Conservation (phyloP, 2,888 invertebrate genomes). For the Petrophora chlorosata region DNA sequence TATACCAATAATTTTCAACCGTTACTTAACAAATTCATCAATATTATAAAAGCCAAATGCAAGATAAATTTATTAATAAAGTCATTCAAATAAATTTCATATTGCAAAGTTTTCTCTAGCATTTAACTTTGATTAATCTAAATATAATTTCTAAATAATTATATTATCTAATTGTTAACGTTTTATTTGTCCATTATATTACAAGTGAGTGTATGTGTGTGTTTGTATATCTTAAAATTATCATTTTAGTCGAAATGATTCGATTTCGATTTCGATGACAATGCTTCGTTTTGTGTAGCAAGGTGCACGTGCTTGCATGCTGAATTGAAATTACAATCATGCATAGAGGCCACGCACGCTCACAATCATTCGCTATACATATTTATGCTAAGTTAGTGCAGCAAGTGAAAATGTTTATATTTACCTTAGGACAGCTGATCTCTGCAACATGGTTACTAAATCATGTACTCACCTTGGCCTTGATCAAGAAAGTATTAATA, state of each 20-base stretch:
- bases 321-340: conserved; percentile 61
- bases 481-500: conserved; percentile 32
- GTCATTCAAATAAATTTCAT: background rate
- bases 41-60: conserved; percentile 63
- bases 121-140: conserved; percentile 59
- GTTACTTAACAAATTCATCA: conserved; percentile 56
- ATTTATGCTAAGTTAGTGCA: conserved; percentile 26
- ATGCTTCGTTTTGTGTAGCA: conserved; percentile 60
- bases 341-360: conserved; percentile 48
- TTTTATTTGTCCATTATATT: conserved; percentile 33
- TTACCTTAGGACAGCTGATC: conserved; percentile 41
- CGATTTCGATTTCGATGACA: conserved; percentile 38
- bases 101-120: conserved; percentile 43
- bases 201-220: conserved; percentile 63
- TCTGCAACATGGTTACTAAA: conserved; percentile 33
- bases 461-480: conserved; percentile 32
- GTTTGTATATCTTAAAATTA: conserved; percentile 45
- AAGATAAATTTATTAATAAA: conserved; percentile 41
- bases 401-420: conserved; percentile 26
- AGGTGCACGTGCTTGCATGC: conserved; percentile 77
- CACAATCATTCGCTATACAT: conserved; percentile 22
- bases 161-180: conserved; percentile 39
- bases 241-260: conserved; percentile 30
- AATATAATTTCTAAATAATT: conserved; percentile 44
- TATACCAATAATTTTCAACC: conserved; percentile 74